Evolutionary conservation across 2,888 invertebrate species (phyloP), one percentile per base, ranked within the genome.

Genomic region (Acrocera orbiculus): DNA sequence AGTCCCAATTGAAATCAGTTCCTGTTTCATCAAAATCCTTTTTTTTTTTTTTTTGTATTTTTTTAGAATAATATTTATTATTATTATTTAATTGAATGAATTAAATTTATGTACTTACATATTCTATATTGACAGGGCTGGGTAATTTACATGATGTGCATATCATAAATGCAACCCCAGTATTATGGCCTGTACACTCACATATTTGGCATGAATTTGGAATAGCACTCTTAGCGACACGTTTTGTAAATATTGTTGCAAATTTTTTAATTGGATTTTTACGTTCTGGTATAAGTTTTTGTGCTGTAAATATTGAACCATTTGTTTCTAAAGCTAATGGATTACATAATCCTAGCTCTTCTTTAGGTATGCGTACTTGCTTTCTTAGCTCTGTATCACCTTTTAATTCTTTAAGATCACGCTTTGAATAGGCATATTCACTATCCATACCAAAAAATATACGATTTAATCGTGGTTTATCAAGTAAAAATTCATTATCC

Each of bases 291-390:
- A 66, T 64, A 38, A 76, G 47, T 49, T 71, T 71, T 37, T 65
- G 64, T 0, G 66, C 67, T 38, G 68, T 69, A 48, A 77, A 77
- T 35, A 77, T 62, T 1, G 75, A 66, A 11, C 71, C 89, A 47
- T 86, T 83, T 4, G 83, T 83, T 55, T 87, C 85, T 44, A 87
- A 54, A 1, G 87, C 81, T 14, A 89, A 62, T 0, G 83, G 77
- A 2, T 76, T 72, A 51, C 89, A 89, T 28, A 78, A 67, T 13
- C 83, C 83, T 16, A 86, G 61, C 38, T 69, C 70, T 37, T 70
- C 70, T 52, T 83, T 85, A 1, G 85, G 77, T 40, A 81, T 59
- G 37, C 70, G 74, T 15, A 82, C 73, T 54, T 82, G 78, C 39
- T 73, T 70, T 40, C 77, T 63, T 6, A 86, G 62, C 27, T 71